Percentiles rank a stretch among this genome's conserved stretches.
phyloP scores from a whole-genome alignment of 1,140 invertebrate genomes.

The Glossosoma conforme region DNA sequence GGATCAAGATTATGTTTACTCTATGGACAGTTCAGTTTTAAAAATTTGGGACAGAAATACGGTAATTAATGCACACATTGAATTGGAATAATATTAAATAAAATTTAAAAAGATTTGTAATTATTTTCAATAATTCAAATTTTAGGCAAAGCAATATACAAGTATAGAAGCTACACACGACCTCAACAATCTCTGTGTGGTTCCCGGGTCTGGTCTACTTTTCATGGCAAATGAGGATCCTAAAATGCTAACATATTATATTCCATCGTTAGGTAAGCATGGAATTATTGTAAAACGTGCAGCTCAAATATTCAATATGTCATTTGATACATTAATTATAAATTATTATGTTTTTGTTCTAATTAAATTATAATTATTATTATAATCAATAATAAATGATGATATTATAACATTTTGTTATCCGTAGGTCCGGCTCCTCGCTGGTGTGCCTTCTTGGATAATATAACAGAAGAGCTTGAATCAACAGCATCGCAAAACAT shows the following conservation, averaged over 20 bases:
- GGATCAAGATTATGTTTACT: conserved; percentile 77
- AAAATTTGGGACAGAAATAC: conserved; percentile 94
- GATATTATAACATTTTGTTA: conserved; percentile 4
- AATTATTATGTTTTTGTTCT: background rate
- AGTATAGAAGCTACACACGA: conserved; percentile 81
- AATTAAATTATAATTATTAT: background rate
- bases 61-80: too few relatives aligned
- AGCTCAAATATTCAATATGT: too few relatives aligned
- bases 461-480: conserved; percentile 95
- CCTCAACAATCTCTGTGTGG: conserved; percentile 88
- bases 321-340: background rate
- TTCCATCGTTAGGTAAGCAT: conserved; percentile 73
- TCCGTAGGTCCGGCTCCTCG: conserved; percentile 81
- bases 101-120: too few relatives aligned
- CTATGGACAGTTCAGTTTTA: conserved; percentile 86
- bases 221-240: conserved; percentile 92
- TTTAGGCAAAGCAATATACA: conserved; percentile 87
- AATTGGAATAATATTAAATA: too few relatives aligned
- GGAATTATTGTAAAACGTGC: too few relatives aligned
- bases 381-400: background rate
- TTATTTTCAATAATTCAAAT: conserved; percentile 27
- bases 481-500: conserved; percentile 61
- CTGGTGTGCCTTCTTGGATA: conserved; percentile 97
- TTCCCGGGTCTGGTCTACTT: conserved; percentile 85
- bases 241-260: conserved; percentile 93